Conservation (phyloP, 2,113 vertebrate genomes). For the Calyptommatus sinebrachiatus region DNA sequence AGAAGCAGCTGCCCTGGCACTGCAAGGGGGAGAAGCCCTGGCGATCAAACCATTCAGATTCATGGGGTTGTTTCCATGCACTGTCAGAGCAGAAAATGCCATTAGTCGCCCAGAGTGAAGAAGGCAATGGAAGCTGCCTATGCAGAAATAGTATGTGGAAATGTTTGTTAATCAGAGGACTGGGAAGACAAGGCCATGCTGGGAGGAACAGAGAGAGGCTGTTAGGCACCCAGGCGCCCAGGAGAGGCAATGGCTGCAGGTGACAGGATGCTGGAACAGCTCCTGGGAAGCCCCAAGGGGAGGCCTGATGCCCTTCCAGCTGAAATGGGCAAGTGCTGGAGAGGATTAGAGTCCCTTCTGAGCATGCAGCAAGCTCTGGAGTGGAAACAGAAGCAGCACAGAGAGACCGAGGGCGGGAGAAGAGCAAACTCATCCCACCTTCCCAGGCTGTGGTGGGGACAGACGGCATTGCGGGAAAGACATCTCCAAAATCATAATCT, state of each 20-base stretch:
- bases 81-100: background rate
- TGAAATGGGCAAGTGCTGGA: background rate
- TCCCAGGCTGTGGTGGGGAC: constrained; percentile 98
- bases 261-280: fast-evolving
- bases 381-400: constrained; percentile 61
- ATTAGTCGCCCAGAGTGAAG: background rate
- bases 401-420: constrained; percentile 49
- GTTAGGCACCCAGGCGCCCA: constrained; percentile 23
- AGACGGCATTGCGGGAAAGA: constrained; percentile 97
- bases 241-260: background rate
- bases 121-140: background rate
- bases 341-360: constrained; percentile 44
- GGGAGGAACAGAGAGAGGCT: fast-evolving
- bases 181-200: fast-evolving
- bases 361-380: constrained; percentile 78
- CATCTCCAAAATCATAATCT: constrained; percentile 99
- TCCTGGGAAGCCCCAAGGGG: background rate
- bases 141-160: background rate
- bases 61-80: background rate
- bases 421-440: constrained; percentile 90
- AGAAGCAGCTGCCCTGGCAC: background rate
- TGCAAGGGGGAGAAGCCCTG: background rate
- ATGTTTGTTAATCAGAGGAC: background rate
- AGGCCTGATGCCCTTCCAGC: background rate
- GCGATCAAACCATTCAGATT: too few relatives aligned